Evolutionary conservation across 1,140 invertebrate genomes (phyloP).

Genomic region (Oreohelix idahoensis): DNA sequence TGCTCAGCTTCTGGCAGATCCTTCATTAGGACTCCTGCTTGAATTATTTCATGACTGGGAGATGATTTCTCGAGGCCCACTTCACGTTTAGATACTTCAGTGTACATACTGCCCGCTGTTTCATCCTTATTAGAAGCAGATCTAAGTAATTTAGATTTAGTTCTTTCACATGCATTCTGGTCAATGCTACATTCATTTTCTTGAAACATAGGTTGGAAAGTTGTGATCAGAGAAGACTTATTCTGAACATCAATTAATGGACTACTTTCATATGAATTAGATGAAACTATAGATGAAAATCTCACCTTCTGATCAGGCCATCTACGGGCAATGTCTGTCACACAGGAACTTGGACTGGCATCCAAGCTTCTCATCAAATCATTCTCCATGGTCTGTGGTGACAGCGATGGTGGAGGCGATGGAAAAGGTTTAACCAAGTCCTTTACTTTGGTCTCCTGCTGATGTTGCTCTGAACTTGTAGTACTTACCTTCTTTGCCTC

Average conservation of each 20-base stretch:
- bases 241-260: background rate
- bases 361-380: conserved; percentile 22
- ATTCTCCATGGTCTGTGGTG: conserved; percentile 14
- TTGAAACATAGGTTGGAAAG: background rate
- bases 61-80: conserved; percentile 34
- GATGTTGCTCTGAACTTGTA: background rate
- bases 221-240: background rate
- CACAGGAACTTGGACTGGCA: conserved; percentile 36
- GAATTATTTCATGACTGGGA: conserved; percentile 38
- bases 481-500: conserved; percentile 28
- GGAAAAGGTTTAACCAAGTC: background rate
- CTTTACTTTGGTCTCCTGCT: background rate
- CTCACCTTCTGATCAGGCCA: conserved; percentile 43
- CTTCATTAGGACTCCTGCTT: conserved; percentile 6
- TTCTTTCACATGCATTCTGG: background rate
- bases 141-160: background rate
- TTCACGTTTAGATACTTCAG: background rate
- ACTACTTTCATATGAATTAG: conserved; percentile 21
- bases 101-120: background rate
- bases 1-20: conserved; percentile 4
- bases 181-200: background rate
- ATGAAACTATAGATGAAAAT: conserved; percentile 40
- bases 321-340: conserved; percentile 29
- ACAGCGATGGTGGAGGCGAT: conserved; percentile 16
- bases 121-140: background rate